phyloP scores from a whole-genome alignment of 2,113 vertebrate genomes.

The Paramisgurnus dabryanus region DNA sequence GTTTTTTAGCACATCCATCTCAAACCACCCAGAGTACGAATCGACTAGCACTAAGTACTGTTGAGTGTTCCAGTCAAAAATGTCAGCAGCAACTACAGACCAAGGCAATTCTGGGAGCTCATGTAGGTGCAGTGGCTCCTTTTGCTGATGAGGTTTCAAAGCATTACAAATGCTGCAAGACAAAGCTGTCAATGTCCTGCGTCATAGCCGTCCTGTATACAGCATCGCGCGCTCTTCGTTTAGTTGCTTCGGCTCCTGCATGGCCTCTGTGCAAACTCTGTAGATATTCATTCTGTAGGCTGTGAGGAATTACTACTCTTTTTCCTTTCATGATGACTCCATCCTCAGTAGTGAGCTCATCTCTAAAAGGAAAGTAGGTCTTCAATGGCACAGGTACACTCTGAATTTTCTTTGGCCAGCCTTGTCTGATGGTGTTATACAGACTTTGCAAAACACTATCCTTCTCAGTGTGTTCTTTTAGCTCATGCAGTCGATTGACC shows the following conservation, averaged over 20 bases:
- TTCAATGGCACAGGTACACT: background rate
- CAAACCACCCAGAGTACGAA: constrained; percentile 9
- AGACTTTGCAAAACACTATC: background rate
- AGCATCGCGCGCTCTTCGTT: background rate
- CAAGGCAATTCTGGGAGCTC: constrained; percentile 14
- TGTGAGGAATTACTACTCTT: background rate
- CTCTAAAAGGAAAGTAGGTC: background rate
- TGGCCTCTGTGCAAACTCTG: constrained; percentile 15
- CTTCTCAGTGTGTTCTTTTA: background rate
- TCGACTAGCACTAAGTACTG: constrained; percentile 14
- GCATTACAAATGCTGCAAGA: constrained; percentile 2
- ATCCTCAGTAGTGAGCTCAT: constrained; percentile 19
- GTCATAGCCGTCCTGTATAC: background rate
- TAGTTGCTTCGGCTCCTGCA: constrained; percentile 19
- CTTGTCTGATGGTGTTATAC: background rate
- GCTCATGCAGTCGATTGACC: background rate
- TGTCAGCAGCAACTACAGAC: background rate
- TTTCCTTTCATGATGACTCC: constrained; percentile 40
- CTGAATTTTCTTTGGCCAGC: background rate
- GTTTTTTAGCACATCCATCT: constrained; percentile 7
- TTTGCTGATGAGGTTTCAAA: constrained; percentile 30
- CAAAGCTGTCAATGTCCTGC: background rate
- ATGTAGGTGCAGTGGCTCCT: constrained; percentile 26
- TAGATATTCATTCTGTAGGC: background rate
- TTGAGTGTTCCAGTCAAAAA: constrained; percentile 29